These are phyloP conservation scores for Podotricha telesiphe DNA, from an alignment of 2,888 invertebrate species.

Conservation along the genomic window DNA sequence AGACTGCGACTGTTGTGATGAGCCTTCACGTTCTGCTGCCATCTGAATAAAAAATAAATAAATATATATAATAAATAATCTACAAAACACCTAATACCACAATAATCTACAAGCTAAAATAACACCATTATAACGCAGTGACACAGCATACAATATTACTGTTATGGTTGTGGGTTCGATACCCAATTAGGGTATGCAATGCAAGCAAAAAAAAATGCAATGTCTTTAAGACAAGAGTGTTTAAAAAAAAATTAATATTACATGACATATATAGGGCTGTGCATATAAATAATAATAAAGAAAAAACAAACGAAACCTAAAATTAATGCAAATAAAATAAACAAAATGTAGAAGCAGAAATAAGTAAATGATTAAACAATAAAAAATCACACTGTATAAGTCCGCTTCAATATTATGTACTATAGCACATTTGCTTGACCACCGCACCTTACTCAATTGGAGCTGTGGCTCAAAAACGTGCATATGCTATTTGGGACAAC, in stretches of 20 bases:
- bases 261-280: not conserved
- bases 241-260: no score
- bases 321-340: not conserved
- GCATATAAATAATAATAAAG: not conserved
- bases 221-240: no score
- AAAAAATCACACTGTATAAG: conserved; percentile 29
- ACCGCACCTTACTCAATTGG: conserved; percentile 42
- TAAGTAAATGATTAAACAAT: conserved; percentile 8
- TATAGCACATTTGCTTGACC: conserved; percentile 78
- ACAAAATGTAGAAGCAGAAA: conserved; percentile 11
- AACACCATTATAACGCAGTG: no score
- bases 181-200: no score
- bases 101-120: no score
- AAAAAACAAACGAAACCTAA: not conserved
- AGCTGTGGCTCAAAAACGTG: conserved; percentile 74
- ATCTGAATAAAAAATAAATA: conserved; percentile 54
- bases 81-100: no score
- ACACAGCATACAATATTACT: no score
- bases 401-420: not conserved
- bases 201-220: no score
- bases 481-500: no score
- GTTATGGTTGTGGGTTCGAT: no score
- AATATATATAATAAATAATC: no score
- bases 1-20: conserved; percentile 42
- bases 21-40: conserved; percentile 77